phyloP scores from a whole-genome alignment of 2,113 vertebrate genomes.

The Atlantisia rogersi region DNA sequence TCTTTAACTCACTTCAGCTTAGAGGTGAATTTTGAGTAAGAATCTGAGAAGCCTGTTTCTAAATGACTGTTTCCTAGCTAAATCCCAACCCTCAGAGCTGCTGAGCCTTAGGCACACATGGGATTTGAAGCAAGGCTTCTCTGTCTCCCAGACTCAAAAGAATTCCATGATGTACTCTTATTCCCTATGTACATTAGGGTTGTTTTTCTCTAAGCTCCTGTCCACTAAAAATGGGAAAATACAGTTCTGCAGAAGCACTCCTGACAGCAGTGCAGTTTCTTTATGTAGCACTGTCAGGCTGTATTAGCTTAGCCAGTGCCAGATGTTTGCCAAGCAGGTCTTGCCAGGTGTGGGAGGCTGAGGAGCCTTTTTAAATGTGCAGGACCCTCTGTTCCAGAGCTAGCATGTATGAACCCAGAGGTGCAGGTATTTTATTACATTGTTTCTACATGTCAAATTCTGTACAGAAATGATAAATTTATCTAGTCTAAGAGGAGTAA shows the following conservation, averaged over 20 bases:
- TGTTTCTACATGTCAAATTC: not conserved
- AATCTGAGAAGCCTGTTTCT: not conserved
- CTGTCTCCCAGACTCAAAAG: conserved; percentile 20
- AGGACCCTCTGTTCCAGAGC: not conserved
- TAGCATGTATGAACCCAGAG: not conserved
- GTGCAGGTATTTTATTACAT: not conserved
- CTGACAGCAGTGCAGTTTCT: not conserved
- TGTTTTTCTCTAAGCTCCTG: conserved; percentile 18
- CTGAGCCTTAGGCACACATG: conserved; percentile 25
- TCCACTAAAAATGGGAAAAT: not conserved
- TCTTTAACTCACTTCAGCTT: not conserved
- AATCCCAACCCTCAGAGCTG: conserved; percentile 22
- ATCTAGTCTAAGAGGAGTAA: not conserved
- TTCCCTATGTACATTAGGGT: not conserved
- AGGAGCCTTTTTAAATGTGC: not conserved
- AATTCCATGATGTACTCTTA: conserved; percentile 22
- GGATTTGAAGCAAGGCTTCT: conserved; percentile 23
- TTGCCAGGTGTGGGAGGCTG: not conserved
- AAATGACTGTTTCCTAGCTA: not conserved
- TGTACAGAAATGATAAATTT: not conserved
- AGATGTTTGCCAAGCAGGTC: not conserved
- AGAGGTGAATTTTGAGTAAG: not conserved
- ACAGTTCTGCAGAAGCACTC: conserved; percentile 15
- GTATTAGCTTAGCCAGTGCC: not conserved
- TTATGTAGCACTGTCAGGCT: not conserved